A percentile compares a stretch with the other conserved stretches of the same genome.
These are phyloP conservation scores for Drosophila simulans DNA, from an alignment of 1,140 invertebrate species.

Conservation along the genomic window DNA sequence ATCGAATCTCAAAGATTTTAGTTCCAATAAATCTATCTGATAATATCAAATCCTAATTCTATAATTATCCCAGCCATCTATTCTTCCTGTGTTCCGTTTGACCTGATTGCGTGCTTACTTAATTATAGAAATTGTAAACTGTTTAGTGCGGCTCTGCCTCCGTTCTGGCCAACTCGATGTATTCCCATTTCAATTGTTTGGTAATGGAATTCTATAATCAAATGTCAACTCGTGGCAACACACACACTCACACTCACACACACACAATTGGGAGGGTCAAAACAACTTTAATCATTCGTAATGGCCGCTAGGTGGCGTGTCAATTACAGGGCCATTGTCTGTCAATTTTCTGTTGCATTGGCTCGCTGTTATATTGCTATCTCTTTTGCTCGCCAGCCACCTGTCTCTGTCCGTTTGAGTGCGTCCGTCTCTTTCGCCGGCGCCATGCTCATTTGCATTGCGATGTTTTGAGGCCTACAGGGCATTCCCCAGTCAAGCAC, in stretches of 20 bases:
- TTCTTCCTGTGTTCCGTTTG: slow-evolving; percentile 12
- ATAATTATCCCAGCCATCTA: neutral
- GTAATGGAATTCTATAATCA: slow-evolving; percentile 53
- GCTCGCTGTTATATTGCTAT: neutral
- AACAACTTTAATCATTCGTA: slow-evolving; percentile 55
- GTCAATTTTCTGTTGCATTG: slow-evolving; percentile 36
- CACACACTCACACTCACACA: neutral
- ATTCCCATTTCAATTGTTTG: slow-evolving; percentile 49
- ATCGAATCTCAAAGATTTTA: no score
- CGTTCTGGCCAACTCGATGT: neutral
- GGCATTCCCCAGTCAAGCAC: slow-evolving; percentile 77
- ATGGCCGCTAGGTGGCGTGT: slow-evolving; percentile 54
- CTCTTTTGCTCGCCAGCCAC: neutral
- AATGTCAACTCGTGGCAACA: slow-evolving; percentile 27
- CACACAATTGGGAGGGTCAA: slow-evolving; percentile 1
- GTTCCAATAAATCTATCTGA: no score
- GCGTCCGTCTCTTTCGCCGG: slow-evolving; percentile 16
- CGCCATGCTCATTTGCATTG: slow-evolving; percentile 61
- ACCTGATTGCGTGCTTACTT: slow-evolving; percentile 28
- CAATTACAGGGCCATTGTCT: slow-evolving; percentile 55
- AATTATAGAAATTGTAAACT: slow-evolving; percentile 35
- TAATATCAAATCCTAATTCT: no score
- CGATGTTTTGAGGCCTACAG: slow-evolving; percentile 48
- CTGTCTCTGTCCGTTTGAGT: slow-evolving; percentile 10
- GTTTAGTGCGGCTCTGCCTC: slow-evolving; percentile 15